Conservation (phyloP, 2,113 vertebrate genomes). For the Amphiprion ocellaris region DNA sequence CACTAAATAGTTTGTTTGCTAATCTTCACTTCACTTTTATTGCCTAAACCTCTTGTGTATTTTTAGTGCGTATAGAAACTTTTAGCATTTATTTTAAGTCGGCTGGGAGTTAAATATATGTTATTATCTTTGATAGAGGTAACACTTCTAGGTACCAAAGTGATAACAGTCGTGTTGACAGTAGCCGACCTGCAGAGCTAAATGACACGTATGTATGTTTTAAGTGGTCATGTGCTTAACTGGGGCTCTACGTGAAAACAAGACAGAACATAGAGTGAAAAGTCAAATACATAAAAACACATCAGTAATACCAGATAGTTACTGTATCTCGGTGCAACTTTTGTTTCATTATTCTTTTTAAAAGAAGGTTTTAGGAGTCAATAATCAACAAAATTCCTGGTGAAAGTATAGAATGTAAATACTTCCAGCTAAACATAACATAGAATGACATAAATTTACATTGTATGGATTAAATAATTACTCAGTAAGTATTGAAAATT, state of each 20-base stretch:
- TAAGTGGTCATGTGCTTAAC: background rate
- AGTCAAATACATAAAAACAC: background rate
- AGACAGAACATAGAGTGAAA: background rate
- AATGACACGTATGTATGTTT: slow-evolving; percentile 8
- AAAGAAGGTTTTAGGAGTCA: too few relatives aligned
- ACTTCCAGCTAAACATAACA: too few relatives aligned
- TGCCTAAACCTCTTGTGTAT: background rate
- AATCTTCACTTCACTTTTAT: background rate
- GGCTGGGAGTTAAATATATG: slow-evolving; percentile 11
- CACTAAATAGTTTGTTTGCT: background rate
- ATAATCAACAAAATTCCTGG: too few relatives aligned
- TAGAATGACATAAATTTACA: too few relatives aligned
- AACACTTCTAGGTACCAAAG: background rate
- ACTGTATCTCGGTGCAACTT: too few relatives aligned
- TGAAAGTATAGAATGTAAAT: too few relatives aligned
- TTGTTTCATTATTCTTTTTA: too few relatives aligned
- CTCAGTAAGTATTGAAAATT: too few relatives aligned
- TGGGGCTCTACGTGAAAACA: background rate
- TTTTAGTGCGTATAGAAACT: background rate
- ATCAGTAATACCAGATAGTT: too few relatives aligned
- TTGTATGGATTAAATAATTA: too few relatives aligned
- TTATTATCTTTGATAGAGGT: slow-evolving; percentile 15
- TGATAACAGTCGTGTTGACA: background rate
- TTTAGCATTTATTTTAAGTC: background rate
- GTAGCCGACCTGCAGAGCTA: background rate